phyloP scores from a whole-genome alignment of 2,113 vertebrate species.

The Cephalopterus ornatus region DNA sequence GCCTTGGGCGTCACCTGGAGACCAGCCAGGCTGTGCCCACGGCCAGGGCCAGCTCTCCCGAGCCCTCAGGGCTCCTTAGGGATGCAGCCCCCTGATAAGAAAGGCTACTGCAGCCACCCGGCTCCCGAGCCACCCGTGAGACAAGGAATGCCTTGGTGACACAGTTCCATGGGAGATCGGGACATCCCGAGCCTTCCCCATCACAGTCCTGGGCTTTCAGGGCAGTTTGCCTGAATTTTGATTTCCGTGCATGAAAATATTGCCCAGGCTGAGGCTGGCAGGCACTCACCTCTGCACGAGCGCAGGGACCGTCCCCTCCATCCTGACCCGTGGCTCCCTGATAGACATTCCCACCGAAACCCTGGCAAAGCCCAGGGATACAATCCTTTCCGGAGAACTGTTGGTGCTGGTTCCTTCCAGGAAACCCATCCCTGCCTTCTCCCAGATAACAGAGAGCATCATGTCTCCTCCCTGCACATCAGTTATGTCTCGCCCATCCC shows the following conservation, averaged over 20 bases:
- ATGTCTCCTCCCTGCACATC: neutral
- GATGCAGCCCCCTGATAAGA: neutral
- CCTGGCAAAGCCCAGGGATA: neutral
- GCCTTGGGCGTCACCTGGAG: neutral
- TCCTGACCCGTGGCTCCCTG: neutral
- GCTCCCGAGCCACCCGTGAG: neutral
- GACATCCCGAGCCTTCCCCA: neutral
- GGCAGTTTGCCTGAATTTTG: neutral
- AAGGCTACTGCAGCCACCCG: neutral
- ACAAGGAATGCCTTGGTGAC: neutral
- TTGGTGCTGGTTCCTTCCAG: neutral
- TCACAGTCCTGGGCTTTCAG: neutral
- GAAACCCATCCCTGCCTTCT: slow-evolving; percentile 14
- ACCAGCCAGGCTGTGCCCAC: neutral
- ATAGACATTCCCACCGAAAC: neutral
- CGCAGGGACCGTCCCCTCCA: accelerated
- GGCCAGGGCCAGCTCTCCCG: neutral
- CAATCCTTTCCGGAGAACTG: neutral
- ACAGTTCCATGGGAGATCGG: neutral
- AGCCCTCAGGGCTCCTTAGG: neutral
- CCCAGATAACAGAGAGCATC: neutral
- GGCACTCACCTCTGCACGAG: neutral
- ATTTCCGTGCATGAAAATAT: neutral
- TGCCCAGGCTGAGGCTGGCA: neutral
- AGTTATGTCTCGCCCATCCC: neutral